A percentile compares a stretch with the other conserved stretches of the same genome.
Conservation (phyloP, 1,140 invertebrate species). For the Bombus picipes region DNA sequence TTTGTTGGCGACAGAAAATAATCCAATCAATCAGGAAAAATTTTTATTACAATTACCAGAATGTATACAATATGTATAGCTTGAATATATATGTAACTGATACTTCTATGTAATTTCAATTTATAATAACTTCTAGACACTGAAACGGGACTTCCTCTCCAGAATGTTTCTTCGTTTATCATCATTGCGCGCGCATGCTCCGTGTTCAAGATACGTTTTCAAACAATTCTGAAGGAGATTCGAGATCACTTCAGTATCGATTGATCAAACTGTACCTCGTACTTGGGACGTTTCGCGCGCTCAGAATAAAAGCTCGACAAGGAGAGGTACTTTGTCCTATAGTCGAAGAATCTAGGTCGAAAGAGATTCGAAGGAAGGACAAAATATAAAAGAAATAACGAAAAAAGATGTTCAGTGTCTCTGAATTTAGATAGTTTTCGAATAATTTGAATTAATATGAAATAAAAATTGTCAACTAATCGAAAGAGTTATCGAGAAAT, state of each 20-base stretch:
- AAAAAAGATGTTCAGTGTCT: neutral
- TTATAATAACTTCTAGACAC: neutral
- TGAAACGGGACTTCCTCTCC: neutral
- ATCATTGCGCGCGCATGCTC: conserved; percentile 37
- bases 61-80: neutral
- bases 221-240: neutral
- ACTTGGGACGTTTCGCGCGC: conserved; percentile 40
- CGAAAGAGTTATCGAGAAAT: neutral
- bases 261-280: neutral
- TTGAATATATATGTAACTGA: neutral
- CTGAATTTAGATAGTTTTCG: neutral
- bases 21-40: neutral
- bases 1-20: neutral
- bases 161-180: conserved; percentile 10
- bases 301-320: conserved; percentile 23
- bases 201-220: conserved; percentile 5
- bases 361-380: neutral
- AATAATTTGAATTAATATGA: neutral
- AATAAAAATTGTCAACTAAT: neutral
- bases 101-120: neutral
- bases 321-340: neutral
- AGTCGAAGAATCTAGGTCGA: neutral
- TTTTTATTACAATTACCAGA: neutral
- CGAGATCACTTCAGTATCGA: neutral
- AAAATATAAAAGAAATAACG: neutral